Percentiles rank a stretch among this genome's conserved stretches.
phyloP scores from a whole-genome alignment of 2,113 vertebrate genomes.

The Pampusana beccarii region DNA sequence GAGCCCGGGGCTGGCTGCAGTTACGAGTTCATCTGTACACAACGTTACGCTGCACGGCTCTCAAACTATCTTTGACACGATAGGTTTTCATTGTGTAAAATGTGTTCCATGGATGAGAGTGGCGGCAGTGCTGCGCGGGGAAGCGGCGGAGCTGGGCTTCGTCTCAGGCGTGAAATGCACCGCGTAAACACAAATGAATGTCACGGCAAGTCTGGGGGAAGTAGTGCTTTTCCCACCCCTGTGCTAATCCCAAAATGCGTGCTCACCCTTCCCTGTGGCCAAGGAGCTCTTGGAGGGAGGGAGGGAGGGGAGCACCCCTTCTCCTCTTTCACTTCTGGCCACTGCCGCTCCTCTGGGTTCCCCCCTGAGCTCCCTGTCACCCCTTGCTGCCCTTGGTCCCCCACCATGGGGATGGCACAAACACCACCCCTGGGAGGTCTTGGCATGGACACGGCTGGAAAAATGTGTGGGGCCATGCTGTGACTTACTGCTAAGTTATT shows the following conservation, averaged over 20 bases:
- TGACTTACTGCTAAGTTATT: neutral
- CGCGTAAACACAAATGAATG: accelerated
- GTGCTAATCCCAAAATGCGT: accelerated
- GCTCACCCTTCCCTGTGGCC: neutral
- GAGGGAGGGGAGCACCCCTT: neutral
- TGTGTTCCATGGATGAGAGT: accelerated
- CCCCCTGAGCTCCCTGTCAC: accelerated
- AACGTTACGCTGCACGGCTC: neutral
- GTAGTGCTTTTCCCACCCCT: neutral
- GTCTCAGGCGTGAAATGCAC: accelerated
- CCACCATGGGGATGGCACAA: accelerated
- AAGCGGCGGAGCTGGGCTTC: neutral
- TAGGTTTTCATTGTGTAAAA: neutral
- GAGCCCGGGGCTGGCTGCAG: accelerated
- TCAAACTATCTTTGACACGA: neutral
- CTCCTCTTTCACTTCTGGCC: neutral
- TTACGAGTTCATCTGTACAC: accelerated
- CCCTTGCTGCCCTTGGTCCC: neutral
- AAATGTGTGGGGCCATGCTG: neutral
- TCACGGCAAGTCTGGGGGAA: neutral
- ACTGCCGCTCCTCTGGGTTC: too few relatives aligned
- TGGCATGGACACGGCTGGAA: neutral
- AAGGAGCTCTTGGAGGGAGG: neutral
- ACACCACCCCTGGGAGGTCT: accelerated
- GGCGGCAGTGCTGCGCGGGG: accelerated